Evolutionary conservation across 2,888 invertebrate species (phyloP), one percentile per base, ranked within the genome.

Genomic region (Sialis lutaria): DNA sequence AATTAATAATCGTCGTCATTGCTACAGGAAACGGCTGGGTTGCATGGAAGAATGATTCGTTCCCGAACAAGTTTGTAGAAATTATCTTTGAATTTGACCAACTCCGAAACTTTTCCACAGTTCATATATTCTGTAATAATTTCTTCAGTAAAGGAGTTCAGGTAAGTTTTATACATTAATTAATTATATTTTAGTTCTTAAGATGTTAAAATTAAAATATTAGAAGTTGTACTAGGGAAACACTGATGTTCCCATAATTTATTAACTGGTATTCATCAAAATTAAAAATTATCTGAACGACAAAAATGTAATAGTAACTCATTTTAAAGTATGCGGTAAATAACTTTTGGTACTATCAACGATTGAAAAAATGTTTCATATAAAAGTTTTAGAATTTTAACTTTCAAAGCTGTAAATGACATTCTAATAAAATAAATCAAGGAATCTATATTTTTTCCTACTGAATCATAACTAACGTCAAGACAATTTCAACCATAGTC

Each of bases 61-160:
- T 70, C 48, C 60, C 65, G 9, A 61, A 65, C 51, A 65, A 69
- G 51, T 77, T 69, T 56, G 68, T 85, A 30, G 79, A 80, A 57
- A 66, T 85, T 33, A 58, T 75, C 10, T 84, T 85, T 63, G 75
- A 79, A 58, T 85, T 86, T 61, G 79, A 82, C 56, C 66, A 69
- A 52, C 67, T 77, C 31, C 68, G 79, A 47, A 80, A 81, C 60
- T 83, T 85, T 64, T 72, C 75, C 12, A 66, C 72, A 7, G 71
- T 83, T 37, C 70, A 75, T 56, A 67, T 86, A 51, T 77, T 75
- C 61, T 74, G 76, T 37, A 84, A 82, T 65, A 85, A 85, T 62
- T 75, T 76, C 58, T 79, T 75, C 62, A 72, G 69, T 44, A 74
- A 77, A 57, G 76, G 79, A 51, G 79, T 82, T 12, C 75, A 77